These are phyloP conservation scores for Drosophila gaucha DNA, from an alignment of 2,888 invertebrate species.

Conservation along the genomic window DNA sequence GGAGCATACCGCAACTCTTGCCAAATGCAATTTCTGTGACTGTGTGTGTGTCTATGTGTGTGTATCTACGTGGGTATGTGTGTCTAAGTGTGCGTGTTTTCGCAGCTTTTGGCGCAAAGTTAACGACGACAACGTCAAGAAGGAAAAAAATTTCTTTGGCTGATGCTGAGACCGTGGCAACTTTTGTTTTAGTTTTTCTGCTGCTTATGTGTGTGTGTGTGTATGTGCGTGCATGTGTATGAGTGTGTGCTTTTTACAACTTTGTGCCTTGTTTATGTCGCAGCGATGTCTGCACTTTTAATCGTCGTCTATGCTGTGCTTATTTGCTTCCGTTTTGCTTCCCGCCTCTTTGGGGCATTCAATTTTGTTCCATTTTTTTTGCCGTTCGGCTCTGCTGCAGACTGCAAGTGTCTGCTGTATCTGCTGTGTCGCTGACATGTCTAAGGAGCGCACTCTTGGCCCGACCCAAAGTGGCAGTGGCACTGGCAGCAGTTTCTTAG, in stretches of 20 bases:
- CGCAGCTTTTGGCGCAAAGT: slow-evolving; percentile 52
- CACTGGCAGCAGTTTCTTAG: slow-evolving; percentile 27
- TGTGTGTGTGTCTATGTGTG: not conserved
- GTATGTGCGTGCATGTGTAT: slow-evolving; percentile 5
- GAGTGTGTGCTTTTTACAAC: slow-evolving; percentile 51
- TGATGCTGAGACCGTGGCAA: slow-evolving; percentile 42
- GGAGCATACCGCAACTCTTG: slow-evolving; percentile 40
- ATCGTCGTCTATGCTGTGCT: slow-evolving; percentile 63
- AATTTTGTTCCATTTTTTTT: slow-evolving; percentile 28
- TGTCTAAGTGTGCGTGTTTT: not conserved
- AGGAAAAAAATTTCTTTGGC: slow-evolving; percentile 40
- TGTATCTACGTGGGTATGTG: not conserved
- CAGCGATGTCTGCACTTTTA: slow-evolving; percentile 71
- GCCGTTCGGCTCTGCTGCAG: slow-evolving; percentile 41
- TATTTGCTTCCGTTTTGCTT: slow-evolving; percentile 63
- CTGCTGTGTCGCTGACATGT: slow-evolving; percentile 67
- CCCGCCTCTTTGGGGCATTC: slow-evolving; percentile 46
- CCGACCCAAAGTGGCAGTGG: slow-evolving; percentile 63
- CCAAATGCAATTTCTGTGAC: slow-evolving; percentile 15
- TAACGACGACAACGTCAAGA: slow-evolving; percentile 44
- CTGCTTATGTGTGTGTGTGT: slow-evolving; percentile 46
- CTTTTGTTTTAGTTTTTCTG: slow-evolving; percentile 63
- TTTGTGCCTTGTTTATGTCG: slow-evolving; percentile 71
- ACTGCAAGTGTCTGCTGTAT: slow-evolving; percentile 60
- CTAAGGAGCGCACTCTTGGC: slow-evolving; percentile 63